These are phyloP conservation scores for Lytechinus pictus DNA, from an alignment of 35 echinoderm and acorn worm genomes.

Conservation along the genomic window DNA sequence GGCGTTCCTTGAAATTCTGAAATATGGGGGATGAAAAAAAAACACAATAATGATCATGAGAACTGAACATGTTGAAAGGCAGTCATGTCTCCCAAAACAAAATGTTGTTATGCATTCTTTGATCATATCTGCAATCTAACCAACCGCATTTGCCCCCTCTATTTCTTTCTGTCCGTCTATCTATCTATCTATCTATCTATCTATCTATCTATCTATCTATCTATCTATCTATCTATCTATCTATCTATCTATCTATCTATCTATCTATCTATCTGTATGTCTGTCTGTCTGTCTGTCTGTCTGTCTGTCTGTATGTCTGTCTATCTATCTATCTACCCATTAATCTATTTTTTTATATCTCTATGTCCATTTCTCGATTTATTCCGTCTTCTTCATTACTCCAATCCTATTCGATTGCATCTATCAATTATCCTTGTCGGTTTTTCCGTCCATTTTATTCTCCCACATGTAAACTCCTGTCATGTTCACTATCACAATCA, in stretches of 20 bases:
- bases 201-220: neutral
- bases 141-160: neutral
- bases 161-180: neutral
- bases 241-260: neutral
- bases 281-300: too few relatives aligned
- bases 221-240: neutral
- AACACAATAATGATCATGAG: neutral
- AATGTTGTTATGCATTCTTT: too few relatives aligned
- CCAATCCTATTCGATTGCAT: neutral
- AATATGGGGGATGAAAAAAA: neutral
- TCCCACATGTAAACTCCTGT: neutral
- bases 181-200: neutral
- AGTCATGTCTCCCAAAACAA: too few relatives aligned
- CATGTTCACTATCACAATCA: too few relatives aligned
- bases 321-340: neutral
- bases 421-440: neutral
- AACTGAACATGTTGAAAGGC: too few relatives aligned
- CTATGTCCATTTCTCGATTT: too few relatives aligned
- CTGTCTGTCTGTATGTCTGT: neutral
- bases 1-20: slow-evolving; percentile 13
- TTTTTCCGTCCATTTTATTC: neutral
- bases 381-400: neutral
- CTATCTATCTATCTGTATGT: too few relatives aligned
- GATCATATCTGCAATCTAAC: too few relatives aligned
- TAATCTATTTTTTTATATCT: too few relatives aligned